Evolutionary conservation across 1,140 invertebrate genomes (phyloP), one percentile per base, ranked within the genome.

Genomic region (Conus ventricosus): DNA sequence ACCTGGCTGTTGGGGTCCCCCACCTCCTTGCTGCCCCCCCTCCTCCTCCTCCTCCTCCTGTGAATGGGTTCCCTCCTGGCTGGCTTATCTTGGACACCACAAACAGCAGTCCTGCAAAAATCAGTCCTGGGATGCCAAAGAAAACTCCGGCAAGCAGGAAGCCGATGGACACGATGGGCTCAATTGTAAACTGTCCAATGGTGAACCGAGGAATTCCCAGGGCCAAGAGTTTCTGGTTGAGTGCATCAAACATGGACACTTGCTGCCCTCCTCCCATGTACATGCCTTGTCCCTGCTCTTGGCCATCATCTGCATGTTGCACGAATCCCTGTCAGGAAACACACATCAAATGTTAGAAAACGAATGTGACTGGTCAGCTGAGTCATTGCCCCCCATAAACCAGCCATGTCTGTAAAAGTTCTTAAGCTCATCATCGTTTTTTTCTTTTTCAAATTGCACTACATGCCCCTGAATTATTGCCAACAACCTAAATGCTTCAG

Each of bases 81-180:
- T 89, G 86, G 84, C 92, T 93, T 71, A 88, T 88, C 76, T 91
- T 90, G 15, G 84, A 87, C 25, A 93, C 90, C 84, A 90, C 83
- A 91, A 92, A 93, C 75, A 93, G 83, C n/a, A 93, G 57, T 63
- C 89, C 89, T 60, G 88, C 92, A 78, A 93, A 89, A 10, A 93
- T 85, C 23, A 93, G 89, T 88, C 93, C 93, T 85, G 85, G 89
- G 53, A 93, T n/a, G 17, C 92, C 93, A 84, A 93, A 87, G 25
- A 93, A 67, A 4, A 93, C 51, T n/a, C 91, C 90, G 23, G 93
- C 92, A 15, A 92, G 27, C 10, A 92, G 57, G 85, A 92, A 91
- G 5, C 92, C 93, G 1, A 93, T 88, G 15, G 89, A 80, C 7
- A 92, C 92, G 11, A 93, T 90, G n/a, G 93, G 93, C 85, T 93